Evolutionary conservation across 1,140 invertebrate genomes (phyloP).

Genomic region (Nephila pilipes): DNA sequence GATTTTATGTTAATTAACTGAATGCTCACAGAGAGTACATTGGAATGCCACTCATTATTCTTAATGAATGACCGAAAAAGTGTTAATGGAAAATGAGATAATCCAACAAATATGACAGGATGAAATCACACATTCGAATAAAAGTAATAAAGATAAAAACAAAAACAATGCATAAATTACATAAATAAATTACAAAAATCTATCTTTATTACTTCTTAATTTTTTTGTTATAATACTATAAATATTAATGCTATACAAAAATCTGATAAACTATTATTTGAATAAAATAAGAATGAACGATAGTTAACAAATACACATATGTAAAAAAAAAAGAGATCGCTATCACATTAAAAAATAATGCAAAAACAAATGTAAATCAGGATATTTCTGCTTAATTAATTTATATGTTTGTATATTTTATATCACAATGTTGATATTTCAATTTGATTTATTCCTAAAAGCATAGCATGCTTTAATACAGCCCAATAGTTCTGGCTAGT

Average conservation of each 20-base stretch:
- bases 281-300: neutral
- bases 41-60: neutral
- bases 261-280: neutral
- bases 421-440: slow-evolving; percentile 72
- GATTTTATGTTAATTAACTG: neutral
- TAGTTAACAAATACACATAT: neutral
- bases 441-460: slow-evolving; percentile 68
- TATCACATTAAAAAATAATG: neutral
- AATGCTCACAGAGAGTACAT: neutral
- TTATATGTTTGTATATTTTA: slow-evolving; percentile 19
- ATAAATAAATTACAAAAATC: too few relatives aligned
- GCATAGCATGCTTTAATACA: slow-evolving; percentile 56
- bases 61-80: neutral
- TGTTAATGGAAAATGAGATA: slow-evolving; percentile 4
- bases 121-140: neutral
- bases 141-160: neutral
- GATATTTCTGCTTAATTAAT: neutral
- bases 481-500: slow-evolving; percentile 43
- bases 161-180: too few relatives aligned
- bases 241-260: neutral
- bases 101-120: neutral
- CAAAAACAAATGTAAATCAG: neutral
- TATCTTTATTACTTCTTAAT: neutral
- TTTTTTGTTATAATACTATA: neutral
- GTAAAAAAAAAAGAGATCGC: neutral